phyloP scores from a whole-genome alignment of 2,113 vertebrate species.

The Sturnus vulgaris region DNA sequence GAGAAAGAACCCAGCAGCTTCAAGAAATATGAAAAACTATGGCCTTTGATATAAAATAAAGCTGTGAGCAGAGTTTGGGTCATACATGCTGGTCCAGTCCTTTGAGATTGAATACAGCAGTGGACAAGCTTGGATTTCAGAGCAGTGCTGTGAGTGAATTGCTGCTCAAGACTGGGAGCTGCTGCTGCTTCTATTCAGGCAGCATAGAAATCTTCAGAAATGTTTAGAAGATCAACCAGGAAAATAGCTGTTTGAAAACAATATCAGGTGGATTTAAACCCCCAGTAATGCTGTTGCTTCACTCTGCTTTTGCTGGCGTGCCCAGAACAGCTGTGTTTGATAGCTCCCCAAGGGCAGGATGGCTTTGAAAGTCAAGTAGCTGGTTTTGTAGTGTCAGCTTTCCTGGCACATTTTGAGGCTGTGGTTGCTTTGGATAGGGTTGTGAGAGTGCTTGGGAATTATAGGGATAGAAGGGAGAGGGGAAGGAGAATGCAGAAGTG shows the following conservation, averaged over 20 bases:
- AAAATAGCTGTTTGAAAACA: background rate
- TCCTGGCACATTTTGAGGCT: background rate
- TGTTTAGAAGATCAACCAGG: background rate
- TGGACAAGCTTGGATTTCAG: background rate
- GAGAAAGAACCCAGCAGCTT: background rate
- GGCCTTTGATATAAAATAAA: background rate
- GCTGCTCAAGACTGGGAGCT: background rate
- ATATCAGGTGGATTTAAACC: background rate
- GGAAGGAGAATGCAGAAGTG: background rate
- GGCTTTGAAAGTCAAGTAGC: background rate
- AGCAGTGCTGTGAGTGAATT: background rate
- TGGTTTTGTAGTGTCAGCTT: background rate
- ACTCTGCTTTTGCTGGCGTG: background rate
- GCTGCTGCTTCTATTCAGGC: background rate
- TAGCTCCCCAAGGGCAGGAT: background rate
- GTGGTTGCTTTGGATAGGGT: background rate
- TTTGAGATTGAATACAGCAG: background rate
- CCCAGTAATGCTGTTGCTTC: background rate
- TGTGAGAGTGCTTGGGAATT: background rate
- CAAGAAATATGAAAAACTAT: background rate
- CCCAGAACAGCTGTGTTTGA: background rate
- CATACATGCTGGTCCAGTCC: background rate
- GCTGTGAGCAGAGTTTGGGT: background rate
- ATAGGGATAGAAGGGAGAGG: background rate
- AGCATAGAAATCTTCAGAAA: background rate